phyloP scores from a whole-genome alignment of 2,888 invertebrate species.

The Emesis furor region DNA sequence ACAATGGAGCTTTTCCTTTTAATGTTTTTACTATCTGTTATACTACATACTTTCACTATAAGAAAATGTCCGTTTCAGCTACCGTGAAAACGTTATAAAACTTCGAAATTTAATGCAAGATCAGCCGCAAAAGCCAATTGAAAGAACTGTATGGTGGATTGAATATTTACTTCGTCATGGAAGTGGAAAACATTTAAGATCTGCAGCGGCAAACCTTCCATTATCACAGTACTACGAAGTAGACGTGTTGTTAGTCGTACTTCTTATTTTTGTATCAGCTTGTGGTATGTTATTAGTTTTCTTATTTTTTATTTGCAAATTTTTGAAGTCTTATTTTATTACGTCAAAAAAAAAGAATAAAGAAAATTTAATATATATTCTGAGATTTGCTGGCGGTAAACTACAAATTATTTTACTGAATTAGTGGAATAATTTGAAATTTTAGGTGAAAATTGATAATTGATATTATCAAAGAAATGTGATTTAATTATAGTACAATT shows the following conservation, averaged over 20 bases:
- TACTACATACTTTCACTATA: neutral
- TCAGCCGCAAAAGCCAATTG: conserved; percentile 82
- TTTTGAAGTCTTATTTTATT: too few species aligned
- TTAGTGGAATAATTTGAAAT: too few species aligned
- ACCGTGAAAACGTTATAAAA: conserved; percentile 74
- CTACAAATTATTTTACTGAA: too few species aligned
- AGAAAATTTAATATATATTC: too few species aligned
- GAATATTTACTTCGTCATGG: conserved; percentile 83
- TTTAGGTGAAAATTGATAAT: too few species aligned
- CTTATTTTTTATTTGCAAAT: neutral
- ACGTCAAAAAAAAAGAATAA: too few species aligned
- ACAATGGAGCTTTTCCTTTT: too few species aligned
- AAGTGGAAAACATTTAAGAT: conserved; percentile 82
- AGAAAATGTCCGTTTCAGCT: conserved; percentile 66
- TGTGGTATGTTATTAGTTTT: neutral
- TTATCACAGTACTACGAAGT: conserved; percentile 48
- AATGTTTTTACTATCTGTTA: too few species aligned
- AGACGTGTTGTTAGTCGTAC: conserved; percentile 26
- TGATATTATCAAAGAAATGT: too few species aligned
- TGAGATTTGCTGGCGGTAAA: too few species aligned
- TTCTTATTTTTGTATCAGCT: neutral
- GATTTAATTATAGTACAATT: too few species aligned
- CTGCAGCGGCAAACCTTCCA: conserved; percentile 80
- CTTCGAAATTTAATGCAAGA: conserved; percentile 81
- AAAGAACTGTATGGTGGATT: conserved; percentile 88